A percentile compares a stretch with the other conserved stretches of the same genome.
Evolutionary conservation across 2,113 vertebrate genomes (phyloP).

Genomic region (Haliaeetus leucogaster): DNA sequence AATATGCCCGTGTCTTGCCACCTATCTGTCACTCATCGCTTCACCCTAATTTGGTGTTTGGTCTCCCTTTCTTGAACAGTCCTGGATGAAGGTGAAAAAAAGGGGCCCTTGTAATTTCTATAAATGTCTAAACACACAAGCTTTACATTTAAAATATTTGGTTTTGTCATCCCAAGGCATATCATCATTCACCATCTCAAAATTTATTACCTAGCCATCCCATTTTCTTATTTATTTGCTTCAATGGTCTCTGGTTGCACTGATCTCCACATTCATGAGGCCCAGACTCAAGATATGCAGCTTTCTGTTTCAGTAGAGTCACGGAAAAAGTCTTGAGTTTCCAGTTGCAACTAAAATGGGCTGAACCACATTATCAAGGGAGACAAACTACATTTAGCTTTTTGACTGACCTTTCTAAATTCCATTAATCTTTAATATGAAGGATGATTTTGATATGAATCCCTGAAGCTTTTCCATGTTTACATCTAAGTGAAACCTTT

Average conservation of each 20-base stretch:
- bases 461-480: background rate
- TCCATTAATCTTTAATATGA: background rate
- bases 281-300: background rate
- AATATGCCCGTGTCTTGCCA: background rate
- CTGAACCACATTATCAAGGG: background rate
- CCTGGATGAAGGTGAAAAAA: background rate
- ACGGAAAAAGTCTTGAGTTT: background rate
- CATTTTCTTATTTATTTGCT: background rate
- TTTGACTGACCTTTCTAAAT: background rate
- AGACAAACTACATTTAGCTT: background rate
- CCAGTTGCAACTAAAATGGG: background rate
- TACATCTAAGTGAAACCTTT: background rate
- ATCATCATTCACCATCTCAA: background rate
- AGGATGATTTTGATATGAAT: background rate
- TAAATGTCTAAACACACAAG: background rate
- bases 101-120: rapidly evolving
- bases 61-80: background rate
- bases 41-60: background rate
- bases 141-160: background rate
- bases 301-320: background rate
- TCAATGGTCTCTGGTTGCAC: background rate
- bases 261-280: background rate
- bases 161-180: background rate
- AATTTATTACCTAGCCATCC: background rate
- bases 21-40: background rate